phyloP scores from a whole-genome alignment of 2,113 vertebrate genomes.

The Cygnus buccinator region DNA sequence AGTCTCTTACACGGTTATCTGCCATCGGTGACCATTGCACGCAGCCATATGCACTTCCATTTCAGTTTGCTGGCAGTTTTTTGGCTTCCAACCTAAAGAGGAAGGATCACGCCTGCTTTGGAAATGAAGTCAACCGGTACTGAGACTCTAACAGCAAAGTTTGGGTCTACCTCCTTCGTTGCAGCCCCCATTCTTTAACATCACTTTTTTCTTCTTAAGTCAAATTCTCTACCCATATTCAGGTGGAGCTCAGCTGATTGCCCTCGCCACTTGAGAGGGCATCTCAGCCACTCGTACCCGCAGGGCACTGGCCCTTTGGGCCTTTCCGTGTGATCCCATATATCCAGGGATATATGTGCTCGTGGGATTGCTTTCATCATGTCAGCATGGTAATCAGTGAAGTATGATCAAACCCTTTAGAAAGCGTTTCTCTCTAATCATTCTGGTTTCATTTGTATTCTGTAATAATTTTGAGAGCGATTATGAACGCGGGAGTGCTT shows the following conservation, averaged over 20 bases:
- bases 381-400: neutral
- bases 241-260: neutral
- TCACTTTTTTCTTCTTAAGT: neutral
- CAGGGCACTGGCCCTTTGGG: neutral
- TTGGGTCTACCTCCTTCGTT: neutral
- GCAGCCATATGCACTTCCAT: neutral
- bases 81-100: neutral
- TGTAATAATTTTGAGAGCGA: constrained; percentile 41
- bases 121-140: neutral
- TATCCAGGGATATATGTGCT: neutral
- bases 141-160: neutral
- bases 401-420: constrained; percentile 16
- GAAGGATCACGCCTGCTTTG: neutral
- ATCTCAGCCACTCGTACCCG: neutral
- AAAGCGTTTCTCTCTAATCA: constrained; percentile 28
- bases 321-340: neutral
- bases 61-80: neutral
- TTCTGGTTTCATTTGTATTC: constrained; percentile 53
- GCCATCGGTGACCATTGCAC: neutral
- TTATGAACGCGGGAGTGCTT: neutral
- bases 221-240: neutral
- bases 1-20: neutral
- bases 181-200: neutral
- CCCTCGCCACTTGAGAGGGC: neutral
- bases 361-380: neutral